Conservation (phyloP, 2,113 vertebrate genomes). For the Cepphus grylle region DNA sequence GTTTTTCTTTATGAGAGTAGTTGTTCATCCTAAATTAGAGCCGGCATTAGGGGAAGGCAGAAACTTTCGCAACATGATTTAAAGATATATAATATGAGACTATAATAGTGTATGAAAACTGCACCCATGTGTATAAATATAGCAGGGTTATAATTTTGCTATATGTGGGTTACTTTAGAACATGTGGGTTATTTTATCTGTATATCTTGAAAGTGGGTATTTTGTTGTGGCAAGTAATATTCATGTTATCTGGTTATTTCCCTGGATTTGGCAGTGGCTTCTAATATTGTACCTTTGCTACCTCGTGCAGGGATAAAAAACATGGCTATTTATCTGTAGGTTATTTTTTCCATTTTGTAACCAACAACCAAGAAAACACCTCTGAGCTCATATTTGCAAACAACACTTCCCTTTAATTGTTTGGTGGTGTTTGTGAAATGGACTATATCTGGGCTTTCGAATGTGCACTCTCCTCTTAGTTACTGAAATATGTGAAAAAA, state of each 20-base stretch:
- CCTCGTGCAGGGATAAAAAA: background rate
- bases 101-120: constrained; percentile 76
- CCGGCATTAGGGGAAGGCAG: constrained; percentile 75
- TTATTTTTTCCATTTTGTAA: background rate
- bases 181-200: constrained; percentile 61
- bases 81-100: constrained; percentile 78
- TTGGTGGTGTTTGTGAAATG: background rate
- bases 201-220: constrained; percentile 41
- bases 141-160: constrained; percentile 73
- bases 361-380: background rate
- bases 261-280: background rate
- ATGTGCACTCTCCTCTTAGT: background rate
- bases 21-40: constrained; percentile 87
- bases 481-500: background rate
- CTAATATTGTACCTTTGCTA: background rate
- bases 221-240: constrained; percentile 53
- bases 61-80: constrained; percentile 79
- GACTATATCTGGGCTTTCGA: background rate
- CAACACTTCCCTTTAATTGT: background rate
- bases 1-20: constrained; percentile 87
- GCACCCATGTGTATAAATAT: constrained; percentile 76
- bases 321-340: background rate
- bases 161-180: constrained; percentile 63
- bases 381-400: background rate
- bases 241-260: background rate